These are phyloP conservation scores for Aphis craccivora DNA, from an alignment of 1,140 invertebrate genomes.

Conservation along the genomic window DNA sequence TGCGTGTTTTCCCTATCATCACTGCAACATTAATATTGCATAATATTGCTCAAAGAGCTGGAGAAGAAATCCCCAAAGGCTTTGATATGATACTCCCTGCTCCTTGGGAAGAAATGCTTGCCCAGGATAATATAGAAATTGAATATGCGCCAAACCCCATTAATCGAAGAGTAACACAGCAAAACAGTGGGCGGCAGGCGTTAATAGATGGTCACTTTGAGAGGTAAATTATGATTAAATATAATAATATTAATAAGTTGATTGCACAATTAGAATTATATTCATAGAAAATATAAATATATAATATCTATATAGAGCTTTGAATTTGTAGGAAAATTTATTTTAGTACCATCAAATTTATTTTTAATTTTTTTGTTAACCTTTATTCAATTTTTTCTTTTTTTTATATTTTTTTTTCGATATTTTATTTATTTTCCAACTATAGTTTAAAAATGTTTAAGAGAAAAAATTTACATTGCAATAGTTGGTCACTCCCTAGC, in stretches of 20 bases:
- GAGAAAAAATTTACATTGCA: slow-evolving; percentile 3
- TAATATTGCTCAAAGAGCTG: slow-evolving; percentile 45
- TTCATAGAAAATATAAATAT: background rate
- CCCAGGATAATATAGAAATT: too few relatives aligned
- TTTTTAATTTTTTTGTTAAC: too few relatives aligned
- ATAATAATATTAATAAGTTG: background rate
- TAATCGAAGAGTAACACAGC: too few relatives aligned
- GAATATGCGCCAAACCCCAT: too few relatives aligned
- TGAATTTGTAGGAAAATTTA: background rate
- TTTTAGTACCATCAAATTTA: background rate
- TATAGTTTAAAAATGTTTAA: background rate
- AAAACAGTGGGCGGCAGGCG: too few relatives aligned
- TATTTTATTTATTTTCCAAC: background rate
- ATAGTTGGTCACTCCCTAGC: background rate
- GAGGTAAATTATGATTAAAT: too few relatives aligned
- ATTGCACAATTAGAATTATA: background rate
- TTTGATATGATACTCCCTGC: too few relatives aligned
- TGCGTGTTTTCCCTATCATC: slow-evolving; percentile 61
- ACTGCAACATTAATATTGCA: slow-evolving; percentile 61
- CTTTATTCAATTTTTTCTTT: too few relatives aligned
- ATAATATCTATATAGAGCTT: slow-evolving; percentile 25
- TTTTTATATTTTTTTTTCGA: background rate
- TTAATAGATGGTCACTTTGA: too few relatives aligned
- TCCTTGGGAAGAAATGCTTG: too few relatives aligned
- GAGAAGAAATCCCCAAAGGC: background rate